Evolutionary conservation across 2,113 vertebrate genomes (phyloP).

Genomic region (Neotragus moschatus): DNA sequence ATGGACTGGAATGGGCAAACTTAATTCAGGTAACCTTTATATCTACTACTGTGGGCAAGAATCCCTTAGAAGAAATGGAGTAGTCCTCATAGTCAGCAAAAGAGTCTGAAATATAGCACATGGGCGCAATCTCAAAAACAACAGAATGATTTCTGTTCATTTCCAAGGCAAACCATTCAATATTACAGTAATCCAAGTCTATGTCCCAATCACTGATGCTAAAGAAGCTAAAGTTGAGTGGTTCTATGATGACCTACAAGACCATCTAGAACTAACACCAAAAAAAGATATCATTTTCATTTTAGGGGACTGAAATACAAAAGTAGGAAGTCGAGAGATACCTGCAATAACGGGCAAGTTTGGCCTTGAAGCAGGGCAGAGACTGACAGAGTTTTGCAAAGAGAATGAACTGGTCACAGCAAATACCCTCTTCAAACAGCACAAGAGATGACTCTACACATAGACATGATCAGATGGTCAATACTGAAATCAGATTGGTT

Average conservation of each 20-base stretch:
- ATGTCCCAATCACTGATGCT: neutral
- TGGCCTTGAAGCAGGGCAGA: neutral
- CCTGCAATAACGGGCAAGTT: neutral
- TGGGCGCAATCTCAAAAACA: neutral
- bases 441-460: neutral
- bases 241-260: neutral
- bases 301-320: neutral
- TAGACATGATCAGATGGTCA: neutral
- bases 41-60: neutral
- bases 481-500: neutral
- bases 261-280: neutral
- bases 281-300: neutral
- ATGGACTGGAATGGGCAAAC: accelerated
- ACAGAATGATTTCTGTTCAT: neutral
- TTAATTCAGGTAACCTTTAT: neutral
- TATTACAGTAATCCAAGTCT: neutral
- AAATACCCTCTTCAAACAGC: neutral
- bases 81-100: neutral
- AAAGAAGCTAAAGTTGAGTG: neutral
- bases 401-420: neutral
- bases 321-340: neutral
- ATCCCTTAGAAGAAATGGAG: neutral
- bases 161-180: neutral
- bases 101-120: neutral
- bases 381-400: neutral